Base-by-base conservation (phyloP, 2,888 invertebrate genomes). In the Syrphus vitripennis region DNA sequence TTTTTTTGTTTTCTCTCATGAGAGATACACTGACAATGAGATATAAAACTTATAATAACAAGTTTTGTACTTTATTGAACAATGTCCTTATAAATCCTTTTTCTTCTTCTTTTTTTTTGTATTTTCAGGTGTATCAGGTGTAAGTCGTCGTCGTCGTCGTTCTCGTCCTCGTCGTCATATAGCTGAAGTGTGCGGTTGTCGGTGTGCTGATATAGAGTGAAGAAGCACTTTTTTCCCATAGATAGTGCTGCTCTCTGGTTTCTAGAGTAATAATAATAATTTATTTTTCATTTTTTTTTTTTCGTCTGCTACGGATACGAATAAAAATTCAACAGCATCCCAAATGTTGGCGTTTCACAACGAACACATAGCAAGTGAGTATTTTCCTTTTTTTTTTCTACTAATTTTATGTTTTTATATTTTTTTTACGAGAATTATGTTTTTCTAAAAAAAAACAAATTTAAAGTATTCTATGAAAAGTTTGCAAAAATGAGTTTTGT, bases 321-420 rank as follows among this genome's bases (percentile, higher is more conserved):
- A 78, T 50, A 74, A 48, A 65, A 82, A 79, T 69, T 76, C 75
- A 87, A 78, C 77, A 87, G 78, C 87, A 84, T 88, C 88, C 87
- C 89, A 91, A 91, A 92, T 92, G 92, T 91, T 92, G 92, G 92
- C 92, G 91, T 91, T 92, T 89, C 92, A 92, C 90, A 92, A 92
- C 90, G 92, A 92, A 88, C 92, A 92, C 88, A 92, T 92, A 88
- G 92, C 92, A 89, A 92, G 92, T 92, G 88, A 92, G 92, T 92
- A 89, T 21, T 53, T 6, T 29, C 37, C 29, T 24, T 48, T 75
- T 26, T 57, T 9, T 31, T 40, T 48, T 19, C 14, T 61, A 9
- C 19, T 42, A 21, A 63, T 69, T 65, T 45, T 45, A 2, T 34
- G 50, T 55, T 53, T 75, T 55, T 19, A 19, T 45, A 19, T 19